phyloP scores from a whole-genome alignment of 1,140 invertebrate genomes.

The Wiebesia pumilae region DNA sequence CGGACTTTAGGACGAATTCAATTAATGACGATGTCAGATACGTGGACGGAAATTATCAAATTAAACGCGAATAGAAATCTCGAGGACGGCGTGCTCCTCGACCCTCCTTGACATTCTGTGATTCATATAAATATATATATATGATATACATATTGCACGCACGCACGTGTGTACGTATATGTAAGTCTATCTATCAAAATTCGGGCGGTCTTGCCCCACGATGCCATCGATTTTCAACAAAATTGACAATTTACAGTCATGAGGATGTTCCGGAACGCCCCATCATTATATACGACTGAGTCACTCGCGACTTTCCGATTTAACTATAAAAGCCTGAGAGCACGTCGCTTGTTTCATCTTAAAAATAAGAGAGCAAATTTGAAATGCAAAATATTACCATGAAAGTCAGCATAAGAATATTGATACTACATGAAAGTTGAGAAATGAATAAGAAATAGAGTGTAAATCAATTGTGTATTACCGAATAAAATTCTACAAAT shows the following conservation, averaged over 20 bases:
- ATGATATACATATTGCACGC: too few species aligned
- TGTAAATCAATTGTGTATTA: not conserved
- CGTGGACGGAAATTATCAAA: constrained; percentile 50
- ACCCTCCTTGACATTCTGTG: not conserved
- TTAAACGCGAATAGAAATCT: constrained; percentile 56
- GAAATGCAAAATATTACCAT: not conserved
- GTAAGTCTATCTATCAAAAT: not conserved
- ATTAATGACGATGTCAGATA: constrained; percentile 10
- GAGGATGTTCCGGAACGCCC: not conserved
- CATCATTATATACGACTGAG: not conserved
- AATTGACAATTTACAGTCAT: constrained; percentile 50
- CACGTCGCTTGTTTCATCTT: not conserved
- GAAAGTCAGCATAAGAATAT: not conserved
- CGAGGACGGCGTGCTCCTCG: not conserved
- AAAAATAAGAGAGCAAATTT: not conserved
- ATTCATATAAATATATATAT: not conserved
- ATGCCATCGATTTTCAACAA: constrained; percentile 27
- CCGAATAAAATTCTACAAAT: not conserved
- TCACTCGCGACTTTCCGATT: not conserved
- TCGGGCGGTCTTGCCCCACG: constrained; percentile 11
- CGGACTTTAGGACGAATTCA: constrained; percentile 46
- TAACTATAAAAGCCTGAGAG: not conserved
- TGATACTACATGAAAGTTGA: not conserved
- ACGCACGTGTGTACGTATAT: too few species aligned
- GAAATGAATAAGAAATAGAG: not conserved